Percentiles rank a stretch among this genome's conserved stretches.
Conservation (phyloP, 2,113 vertebrate species). For the Vicugna pacos region DNA sequence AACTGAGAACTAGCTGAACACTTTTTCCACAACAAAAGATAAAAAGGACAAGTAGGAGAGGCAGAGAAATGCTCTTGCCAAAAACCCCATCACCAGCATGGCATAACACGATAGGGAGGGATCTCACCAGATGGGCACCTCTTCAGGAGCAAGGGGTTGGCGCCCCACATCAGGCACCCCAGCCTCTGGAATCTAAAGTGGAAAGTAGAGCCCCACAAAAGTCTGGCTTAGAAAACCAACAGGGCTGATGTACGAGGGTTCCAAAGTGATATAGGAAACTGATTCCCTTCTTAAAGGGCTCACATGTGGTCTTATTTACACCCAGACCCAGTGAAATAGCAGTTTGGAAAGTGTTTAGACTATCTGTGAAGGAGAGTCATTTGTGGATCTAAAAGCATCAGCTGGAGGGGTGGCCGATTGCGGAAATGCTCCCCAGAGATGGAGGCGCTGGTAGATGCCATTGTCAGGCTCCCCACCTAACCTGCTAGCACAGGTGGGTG, state of each 20-base stretch:
- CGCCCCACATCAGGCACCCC: neutral
- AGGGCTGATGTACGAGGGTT: neutral
- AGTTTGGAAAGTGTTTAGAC: neutral
- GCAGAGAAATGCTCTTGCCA: neutral
- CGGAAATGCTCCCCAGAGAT: neutral
- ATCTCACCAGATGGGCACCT: neutral
- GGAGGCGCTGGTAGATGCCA: neutral
- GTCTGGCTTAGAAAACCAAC: neutral
- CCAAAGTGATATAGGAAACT: neutral
- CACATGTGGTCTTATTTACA: neutral
- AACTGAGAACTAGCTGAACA: neutral
- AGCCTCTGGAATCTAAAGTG: neutral
- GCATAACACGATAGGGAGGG: neutral
- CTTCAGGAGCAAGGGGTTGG: neutral
- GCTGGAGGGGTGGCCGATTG: neutral
- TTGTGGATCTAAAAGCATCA: neutral
- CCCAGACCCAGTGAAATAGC: neutral
- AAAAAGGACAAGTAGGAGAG: neutral
- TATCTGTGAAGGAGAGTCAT: neutral
- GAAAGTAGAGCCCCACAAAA: neutral
- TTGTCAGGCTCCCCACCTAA: neutral
- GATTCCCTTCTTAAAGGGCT: neutral
- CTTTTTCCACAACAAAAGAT: neutral
- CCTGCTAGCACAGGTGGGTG: neutral
- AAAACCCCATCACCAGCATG: too few species aligned